Base-by-base conservation (phyloP, 1,140 invertebrate species). In the Drosophila ficusphila region DNA sequence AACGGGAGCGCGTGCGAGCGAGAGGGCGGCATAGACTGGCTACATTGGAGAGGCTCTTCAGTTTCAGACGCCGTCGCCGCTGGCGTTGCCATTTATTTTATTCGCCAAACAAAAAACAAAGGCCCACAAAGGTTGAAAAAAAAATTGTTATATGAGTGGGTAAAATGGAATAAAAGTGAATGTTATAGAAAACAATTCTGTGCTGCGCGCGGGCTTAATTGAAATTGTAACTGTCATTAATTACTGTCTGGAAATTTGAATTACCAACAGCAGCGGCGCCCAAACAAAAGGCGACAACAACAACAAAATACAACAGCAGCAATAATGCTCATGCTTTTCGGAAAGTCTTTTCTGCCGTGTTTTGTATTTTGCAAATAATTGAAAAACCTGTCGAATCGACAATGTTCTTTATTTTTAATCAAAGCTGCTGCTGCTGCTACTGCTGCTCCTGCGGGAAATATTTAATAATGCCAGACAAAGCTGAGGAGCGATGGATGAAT, bases 201-300 rank as follows among this genome's bases (percentile, higher is more conserved):
- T 47, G 41, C 54, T 39, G 64, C 39, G 68, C 60, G 62, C 58
- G 48, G 44, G 65, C 78, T 79, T 86, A 90, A 90, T 89, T 90
- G 86, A 90, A 86, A 90, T 90, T 81, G 88, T 82, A 90, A 90
- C 88, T 90, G 88, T 90, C 88, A 90, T 90, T 90, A 90, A 90
- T 90, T 90, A 90, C 82, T 88, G 88, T 90, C 88, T 90, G 88
- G 82, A 88, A 86, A 82, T 86, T 86, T 86, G 77, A 86, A 86
- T 86, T 86, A 86, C 76, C 73, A 78, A 77, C 72, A 29, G 33
- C 49, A 49, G 44, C 58, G 64, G 62, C 41, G 39, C 38, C 65
- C 56, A 60, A 76, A 76, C 54, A 58, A 54, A 47, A 29, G 33
- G 51, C 47, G 49, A 46, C 69, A 58, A 25, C 44, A 74, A 36